Percentiles rank a stretch among this genome's conserved stretches.
Conservation (phyloP, 2,113 vertebrate species). For the Mohoua ochrocephala region DNA sequence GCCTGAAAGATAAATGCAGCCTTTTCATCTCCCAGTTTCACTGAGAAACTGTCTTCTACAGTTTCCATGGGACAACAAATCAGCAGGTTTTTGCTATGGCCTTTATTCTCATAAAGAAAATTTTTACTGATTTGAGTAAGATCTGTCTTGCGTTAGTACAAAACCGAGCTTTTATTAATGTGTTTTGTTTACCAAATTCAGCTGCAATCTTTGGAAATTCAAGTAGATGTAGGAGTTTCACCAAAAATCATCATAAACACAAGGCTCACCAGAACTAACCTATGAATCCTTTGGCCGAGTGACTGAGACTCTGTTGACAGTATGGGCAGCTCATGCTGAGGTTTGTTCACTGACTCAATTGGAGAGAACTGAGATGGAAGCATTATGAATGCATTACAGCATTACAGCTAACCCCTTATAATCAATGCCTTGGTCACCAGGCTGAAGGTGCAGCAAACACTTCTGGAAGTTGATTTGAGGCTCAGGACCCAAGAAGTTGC, state of each 20-base stretch:
- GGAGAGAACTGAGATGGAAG: background rate
- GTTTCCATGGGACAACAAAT: background rate
- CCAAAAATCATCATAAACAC: background rate
- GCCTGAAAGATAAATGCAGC: background rate
- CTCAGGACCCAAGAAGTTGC: background rate
- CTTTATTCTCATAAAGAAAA: background rate
- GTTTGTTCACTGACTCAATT: background rate
- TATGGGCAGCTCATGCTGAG: background rate
- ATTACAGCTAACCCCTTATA: too few relatives aligned
- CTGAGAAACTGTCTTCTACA: background rate
- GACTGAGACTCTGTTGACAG: background rate
- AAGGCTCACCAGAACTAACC: background rate
- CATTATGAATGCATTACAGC: background rate
- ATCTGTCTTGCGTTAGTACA: background rate
- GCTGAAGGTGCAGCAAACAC: background rate
- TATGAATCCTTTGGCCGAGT: background rate
- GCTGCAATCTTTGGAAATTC: background rate
- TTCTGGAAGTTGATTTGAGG: background rate
- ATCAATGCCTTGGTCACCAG: background rate
- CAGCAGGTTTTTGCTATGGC: fast-evolving
- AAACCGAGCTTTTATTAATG: background rate
- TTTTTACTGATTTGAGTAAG: background rate
- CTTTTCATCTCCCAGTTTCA: background rate
- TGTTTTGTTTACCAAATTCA: background rate
- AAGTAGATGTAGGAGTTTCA: background rate